phyloP scores from a whole-genome alignment of 2,888 invertebrate genomes.

The Perizoma affinitatum region DNA sequence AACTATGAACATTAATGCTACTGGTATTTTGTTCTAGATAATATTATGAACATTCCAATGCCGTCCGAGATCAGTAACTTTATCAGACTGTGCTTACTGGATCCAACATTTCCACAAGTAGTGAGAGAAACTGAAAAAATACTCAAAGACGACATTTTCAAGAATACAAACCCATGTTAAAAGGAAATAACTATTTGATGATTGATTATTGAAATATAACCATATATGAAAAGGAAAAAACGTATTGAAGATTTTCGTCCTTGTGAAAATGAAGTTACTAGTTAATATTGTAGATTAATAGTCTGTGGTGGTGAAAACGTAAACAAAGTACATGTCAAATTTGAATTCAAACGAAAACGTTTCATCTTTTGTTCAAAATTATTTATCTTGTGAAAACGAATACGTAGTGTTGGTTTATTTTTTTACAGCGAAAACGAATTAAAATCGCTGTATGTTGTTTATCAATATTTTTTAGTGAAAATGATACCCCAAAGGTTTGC shows the following conservation, averaged over 20 bases:
- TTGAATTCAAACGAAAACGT: slow-evolving; percentile 21
- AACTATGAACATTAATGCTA: neutral
- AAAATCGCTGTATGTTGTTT: too few species aligned
- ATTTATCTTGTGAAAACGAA: too few species aligned
- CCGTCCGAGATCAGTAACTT: slow-evolving; percentile 57
- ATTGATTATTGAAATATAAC: too few species aligned
- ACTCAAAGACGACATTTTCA: slow-evolving; percentile 40
- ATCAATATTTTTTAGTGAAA: neutral
- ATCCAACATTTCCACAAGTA: slow-evolving; percentile 65
- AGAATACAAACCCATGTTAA: slow-evolving; percentile 22
- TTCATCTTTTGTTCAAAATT: neutral
- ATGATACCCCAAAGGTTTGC: slow-evolving; percentile 61
- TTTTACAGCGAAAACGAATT: too few species aligned
- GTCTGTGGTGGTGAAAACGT: neutral
- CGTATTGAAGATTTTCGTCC: too few species aligned
- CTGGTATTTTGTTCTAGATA: slow-evolving; percentile 7
- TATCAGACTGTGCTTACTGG: slow-evolving; percentile 65
- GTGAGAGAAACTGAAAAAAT: slow-evolving; percentile 60
- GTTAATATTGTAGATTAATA: neutral
- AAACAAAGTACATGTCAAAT: slow-evolving; percentile 22
- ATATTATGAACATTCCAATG: slow-evolving; percentile 22
- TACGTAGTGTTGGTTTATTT: too few species aligned
- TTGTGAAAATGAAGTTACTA: too few species aligned
- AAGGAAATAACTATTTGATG: slow-evolving; percentile 1
- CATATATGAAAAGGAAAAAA: too few species aligned